Evolutionary conservation across 2,113 vertebrate genomes (phyloP), one percentile per base, ranked within the genome.

Genomic region (Apodemus sylvaticus): DNA sequence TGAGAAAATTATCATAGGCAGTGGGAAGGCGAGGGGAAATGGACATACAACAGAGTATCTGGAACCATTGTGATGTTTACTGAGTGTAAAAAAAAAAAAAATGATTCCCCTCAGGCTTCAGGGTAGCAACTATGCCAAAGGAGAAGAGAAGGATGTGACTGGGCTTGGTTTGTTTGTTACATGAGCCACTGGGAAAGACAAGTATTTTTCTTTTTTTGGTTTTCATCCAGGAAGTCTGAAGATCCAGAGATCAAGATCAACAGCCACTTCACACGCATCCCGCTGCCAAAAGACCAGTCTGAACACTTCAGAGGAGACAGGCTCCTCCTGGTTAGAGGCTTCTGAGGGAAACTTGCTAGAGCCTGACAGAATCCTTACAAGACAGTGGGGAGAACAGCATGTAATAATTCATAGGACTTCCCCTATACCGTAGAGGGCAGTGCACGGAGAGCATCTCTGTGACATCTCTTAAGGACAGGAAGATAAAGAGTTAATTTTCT

Each of bases 221-320:
- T 91, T 70, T 77, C 39, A 79, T 31, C 9, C 39, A 39, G 79
- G 71, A 17, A 42, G 55, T 24, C 55, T 79, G 79, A 70, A 94
- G 83, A 89, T 42, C 11, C 26, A 88, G n/a, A 90, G 92, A 70
- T 94, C 74, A 96, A 97, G 90, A 81, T 83, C 66, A 86, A 55
- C 77, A 89, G 78, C 87, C 48, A 78, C 83, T 90, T 86, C 91
- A 36, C 64, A n/a, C n/a, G n/a, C n/a, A 31, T 90, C 19, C 70
- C 81, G 51, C 87, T 81, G 48, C 55, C 16, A 3, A 79, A 89
- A 83, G 58, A 86, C 66, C 12, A 13, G 24, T 93, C 70, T 82
- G 93, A 81, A 20, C 62, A 70, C 51, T 55, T 60, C 86, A 36
- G 36, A 87, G 60, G 36, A 95, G 17, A 36, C 48, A 73, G 31